A percentile compares a stretch with the other conserved stretches of the same genome.
phyloP scores from a whole-genome alignment of 92 coral and sea anemone genomes.

The Heteractis magnifica region DNA sequence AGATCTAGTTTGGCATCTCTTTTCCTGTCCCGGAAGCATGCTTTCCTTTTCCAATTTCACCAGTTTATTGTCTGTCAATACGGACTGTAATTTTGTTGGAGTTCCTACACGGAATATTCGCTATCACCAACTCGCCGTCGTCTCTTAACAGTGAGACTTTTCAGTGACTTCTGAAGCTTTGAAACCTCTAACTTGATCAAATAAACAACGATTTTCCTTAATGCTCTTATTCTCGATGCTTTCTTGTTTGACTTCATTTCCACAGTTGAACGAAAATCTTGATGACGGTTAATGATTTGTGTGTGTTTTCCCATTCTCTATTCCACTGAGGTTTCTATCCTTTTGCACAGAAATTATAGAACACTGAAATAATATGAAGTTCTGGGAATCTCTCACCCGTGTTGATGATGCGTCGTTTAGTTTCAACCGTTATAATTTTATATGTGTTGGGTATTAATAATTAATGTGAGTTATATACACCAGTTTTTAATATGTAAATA shows the following conservation, averaged over 20 bases:
- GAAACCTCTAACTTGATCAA: background rate
- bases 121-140: background rate
- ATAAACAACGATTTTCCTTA: background rate
- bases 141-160: background rate
- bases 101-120: too few relatives aligned
- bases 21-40: background rate
- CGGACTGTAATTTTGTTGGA: too few relatives aligned
- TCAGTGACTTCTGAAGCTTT: background rate
- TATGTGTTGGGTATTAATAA: too few relatives aligned
- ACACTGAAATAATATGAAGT: too few relatives aligned
- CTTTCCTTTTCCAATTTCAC: background rate
- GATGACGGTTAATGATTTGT: background rate
- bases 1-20: background rate
- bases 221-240: background rate
- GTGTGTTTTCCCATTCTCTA: background rate
- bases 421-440: too few relatives aligned
- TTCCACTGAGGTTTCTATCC: background rate
- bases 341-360: too few relatives aligned
- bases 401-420: too few relatives aligned
- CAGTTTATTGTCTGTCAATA: background rate
- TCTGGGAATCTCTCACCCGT: too few relatives aligned
- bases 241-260: background rate
- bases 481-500: too few relatives aligned
- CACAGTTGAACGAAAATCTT: background rate
- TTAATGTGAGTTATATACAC: too few relatives aligned